Evolutionary conservation across 2,888 invertebrate species (phyloP), one percentile per base, ranked within the genome.

Genomic region (Bellardia bayeri): DNA sequence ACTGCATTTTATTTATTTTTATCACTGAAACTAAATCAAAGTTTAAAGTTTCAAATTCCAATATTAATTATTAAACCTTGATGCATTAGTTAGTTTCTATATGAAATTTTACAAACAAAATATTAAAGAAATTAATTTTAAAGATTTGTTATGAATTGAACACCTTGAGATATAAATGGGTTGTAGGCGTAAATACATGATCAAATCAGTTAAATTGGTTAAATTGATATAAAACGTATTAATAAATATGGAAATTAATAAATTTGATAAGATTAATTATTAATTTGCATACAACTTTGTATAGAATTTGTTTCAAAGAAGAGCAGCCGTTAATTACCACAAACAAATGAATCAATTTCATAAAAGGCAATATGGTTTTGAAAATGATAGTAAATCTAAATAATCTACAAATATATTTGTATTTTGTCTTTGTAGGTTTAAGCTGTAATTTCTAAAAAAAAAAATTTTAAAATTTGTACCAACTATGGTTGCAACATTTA

Each of bases 41-140:
- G 5, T 37, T 63, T 61, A 2, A 6, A 61, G 16, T 63, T 33
- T 23, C 23, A 23, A 23, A 1, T 16, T 37, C 37, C 37, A 63
- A 63, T 63, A 63, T 64, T 11, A 40, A 40, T 16, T 37, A 64
- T 64, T 37, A 63, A 63, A 63, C 63, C 63, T 63, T 63, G 63
- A 37, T 63, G 63, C 9, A 8, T 63, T 63, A 13, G 0, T 63
- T 7, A 37, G 14, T 37, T n/a, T n/a, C 5, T 61, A 23, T 61
- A 2, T n/a, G 8, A 58, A 58, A 11, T 13, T 37, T n/a, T 13
- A 37, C 37, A 1, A 3, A 37, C n/a, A 37, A 58, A 58, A 9
- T 58, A 58, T 51, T 51, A 30, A 30, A 58, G 37, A 63, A 37
- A 37, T 37, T 63, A 3, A 37, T 63, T 37, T 14, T 37, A 9